Percentiles rank a stretch among this genome's conserved stretches.
Evolutionary conservation across 2,797 vertebrate species (phyloP).

Genomic region (Galago senegalensis): DNA sequence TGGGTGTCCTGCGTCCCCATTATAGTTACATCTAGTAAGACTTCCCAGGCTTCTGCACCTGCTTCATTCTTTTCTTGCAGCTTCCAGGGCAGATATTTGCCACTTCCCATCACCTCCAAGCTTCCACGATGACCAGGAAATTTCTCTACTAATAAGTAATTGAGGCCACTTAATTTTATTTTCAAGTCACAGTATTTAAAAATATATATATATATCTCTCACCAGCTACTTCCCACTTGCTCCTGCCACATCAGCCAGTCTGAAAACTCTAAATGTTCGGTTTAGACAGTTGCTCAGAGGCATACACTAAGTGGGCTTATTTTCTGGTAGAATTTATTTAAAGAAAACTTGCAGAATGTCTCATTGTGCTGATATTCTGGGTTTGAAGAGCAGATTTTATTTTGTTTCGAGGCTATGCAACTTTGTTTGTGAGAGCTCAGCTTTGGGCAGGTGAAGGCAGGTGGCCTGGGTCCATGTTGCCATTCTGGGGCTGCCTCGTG

Average conservation of each 20-base stretch:
- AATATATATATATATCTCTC: background rate
- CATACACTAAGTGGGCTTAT: accelerated
- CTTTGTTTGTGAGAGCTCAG: background rate
- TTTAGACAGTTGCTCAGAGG: background rate
- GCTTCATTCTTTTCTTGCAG: background rate
- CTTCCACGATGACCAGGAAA: no score
- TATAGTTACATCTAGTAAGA: background rate
- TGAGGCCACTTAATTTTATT: background rate
- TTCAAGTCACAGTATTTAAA: background rate
- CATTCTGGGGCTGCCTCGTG: background rate
- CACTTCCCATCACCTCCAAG: background rate
- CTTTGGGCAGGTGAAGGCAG: background rate
- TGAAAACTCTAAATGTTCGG: background rate
- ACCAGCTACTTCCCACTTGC: background rate
- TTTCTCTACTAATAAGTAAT: background rate
- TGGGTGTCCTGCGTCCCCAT: background rate
- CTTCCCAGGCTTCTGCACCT: accelerated
- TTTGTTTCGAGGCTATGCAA: background rate
- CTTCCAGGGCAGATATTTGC: no score
- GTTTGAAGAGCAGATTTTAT: background rate
- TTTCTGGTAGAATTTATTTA: background rate
- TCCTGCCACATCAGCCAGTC: background rate
- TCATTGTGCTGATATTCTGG: accelerated
- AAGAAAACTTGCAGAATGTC: background rate
- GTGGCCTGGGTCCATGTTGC: background rate